Conservation (phyloP, 2,888 invertebrate species). For the Autographa gamma region DNA sequence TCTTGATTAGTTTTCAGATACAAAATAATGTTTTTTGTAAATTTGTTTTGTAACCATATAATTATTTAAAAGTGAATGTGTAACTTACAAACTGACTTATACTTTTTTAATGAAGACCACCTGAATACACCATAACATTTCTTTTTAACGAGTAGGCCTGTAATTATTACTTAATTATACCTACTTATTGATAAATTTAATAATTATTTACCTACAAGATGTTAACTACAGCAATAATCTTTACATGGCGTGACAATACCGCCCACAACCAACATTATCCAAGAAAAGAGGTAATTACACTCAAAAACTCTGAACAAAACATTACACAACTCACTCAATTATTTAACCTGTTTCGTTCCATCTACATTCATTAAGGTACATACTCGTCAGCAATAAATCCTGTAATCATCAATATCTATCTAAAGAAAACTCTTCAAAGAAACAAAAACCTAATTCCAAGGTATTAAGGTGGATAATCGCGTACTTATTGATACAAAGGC, state of each 20-base stretch:
- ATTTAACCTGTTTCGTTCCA: slow-evolving; percentile 39
- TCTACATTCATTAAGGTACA: slow-evolving; percentile 47
- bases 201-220: not conserved
- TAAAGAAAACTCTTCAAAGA: slow-evolving; percentile 24
- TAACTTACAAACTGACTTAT: too few species aligned
- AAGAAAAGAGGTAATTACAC: not conserved
- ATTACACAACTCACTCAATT: slow-evolving; percentile 32
- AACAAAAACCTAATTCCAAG: slow-evolving; percentile 39
- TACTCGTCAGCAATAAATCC: slow-evolving; percentile 55
- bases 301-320: slow-evolving; percentile 10
- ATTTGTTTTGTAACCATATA: too few species aligned
- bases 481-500: slow-evolving; percentile 57
- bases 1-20: too few species aligned
- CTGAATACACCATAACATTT: too few species aligned
- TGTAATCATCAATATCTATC: slow-evolving; percentile 56
- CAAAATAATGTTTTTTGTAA: too few species aligned
- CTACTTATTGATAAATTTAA: too few species aligned
- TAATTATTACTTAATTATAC: too few species aligned
- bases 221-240: not conserved
- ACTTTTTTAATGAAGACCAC: too few species aligned
- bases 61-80: too few species aligned
- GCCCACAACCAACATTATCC: not conserved
- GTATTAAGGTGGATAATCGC: slow-evolving; percentile 51
- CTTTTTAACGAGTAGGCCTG: too few species aligned
- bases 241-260: not conserved